Evolutionary conservation across 1,140 invertebrate genomes (phyloP), one percentile per base, ranked within the genome.

Genomic region (Orussus abietinus): DNA sequence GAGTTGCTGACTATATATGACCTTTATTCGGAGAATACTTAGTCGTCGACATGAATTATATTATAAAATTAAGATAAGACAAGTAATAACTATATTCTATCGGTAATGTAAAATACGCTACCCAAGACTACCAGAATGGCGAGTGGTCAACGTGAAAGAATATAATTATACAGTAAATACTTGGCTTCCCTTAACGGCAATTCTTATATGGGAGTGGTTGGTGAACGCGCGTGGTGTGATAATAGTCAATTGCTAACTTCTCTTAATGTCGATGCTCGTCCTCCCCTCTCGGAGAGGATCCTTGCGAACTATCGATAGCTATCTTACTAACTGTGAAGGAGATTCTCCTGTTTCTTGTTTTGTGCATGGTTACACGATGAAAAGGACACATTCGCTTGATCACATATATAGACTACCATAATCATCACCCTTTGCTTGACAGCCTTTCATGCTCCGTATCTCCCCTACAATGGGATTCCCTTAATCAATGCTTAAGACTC

Each of bases 61-160:
- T n/a, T n/a, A 64, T 61, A 61, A 64, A 64, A 64, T 62, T 55
- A 64, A 49, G 50, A 41, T 56, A 54, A 62, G 53, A 57, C 51
- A 51, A 60, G 48, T 58, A 58, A 55, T 36, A 44, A 61, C 49
- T 56, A 46, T 59, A 51, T n/a, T n/a, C n/a, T 52, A 53, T 60
- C 41, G 42, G 51, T 61, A 64, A 61, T 64, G 61, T 60, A 62
- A 64, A 64, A 62, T 57, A 57, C 50, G 47, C 59, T 62, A 64
- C 51, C 45, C 47, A n/a, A n/a, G 45, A 49, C 59, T 51, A 55
- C 52, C 42, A n/a, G 28, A 48, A 55, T 55, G 18, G 48, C 47
- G 53, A 45, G 32, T 53, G 28, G 51, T 55, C 47, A 62, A 62
- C 57, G 50, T 54, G 60, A 60, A 54, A 64, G 56, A 57, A 49